Conservation (phyloP, 2,797 vertebrate species). For the Melanotaenia parkinsoni region DNA sequence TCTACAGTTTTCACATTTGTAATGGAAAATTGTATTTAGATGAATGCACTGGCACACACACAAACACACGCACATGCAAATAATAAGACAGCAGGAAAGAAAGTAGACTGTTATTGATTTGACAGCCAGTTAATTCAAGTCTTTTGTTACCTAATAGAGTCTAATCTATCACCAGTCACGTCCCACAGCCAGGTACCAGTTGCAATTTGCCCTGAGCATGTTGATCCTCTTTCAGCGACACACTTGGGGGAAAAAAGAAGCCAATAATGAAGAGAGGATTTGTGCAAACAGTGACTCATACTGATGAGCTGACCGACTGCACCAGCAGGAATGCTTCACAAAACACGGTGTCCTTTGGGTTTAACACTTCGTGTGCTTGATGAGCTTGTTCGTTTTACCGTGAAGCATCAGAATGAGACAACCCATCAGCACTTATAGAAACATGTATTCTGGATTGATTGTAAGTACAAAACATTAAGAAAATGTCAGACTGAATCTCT, state of each 20-base stretch:
- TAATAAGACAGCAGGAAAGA: neutral
- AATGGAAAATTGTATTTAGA: neutral
- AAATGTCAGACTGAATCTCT: neutral
- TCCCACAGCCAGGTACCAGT: slow-evolving; percentile 66
- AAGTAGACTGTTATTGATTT: slow-evolving; percentile 68
- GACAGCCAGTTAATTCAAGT: slow-evolving; percentile 71
- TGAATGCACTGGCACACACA: neutral
- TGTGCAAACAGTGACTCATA: slow-evolving; percentile 47
- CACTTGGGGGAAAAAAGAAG: slow-evolving; percentile 60
- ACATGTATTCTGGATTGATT: neutral
- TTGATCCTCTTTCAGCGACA: slow-evolving; percentile 71
- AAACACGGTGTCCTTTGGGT: slow-evolving; percentile 5
- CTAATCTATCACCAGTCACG: slow-evolving; percentile 71
- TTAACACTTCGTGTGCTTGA: neutral
- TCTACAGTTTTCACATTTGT: neutral
- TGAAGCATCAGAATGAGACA: neutral
- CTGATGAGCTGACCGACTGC: slow-evolving; percentile 14
- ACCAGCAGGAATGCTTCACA: slow-evolving; percentile 30
- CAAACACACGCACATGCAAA: neutral
- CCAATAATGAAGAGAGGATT: slow-evolving; percentile 45
- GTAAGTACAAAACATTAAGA: neutral
- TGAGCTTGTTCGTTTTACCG: slow-evolving; percentile 4
- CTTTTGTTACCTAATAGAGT: slow-evolving; percentile 77
- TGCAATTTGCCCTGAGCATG: slow-evolving; percentile 58
- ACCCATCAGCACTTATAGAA: neutral